phyloP scores from a whole-genome alignment of 2,113 vertebrate species.

The Orthonyx spaldingii region DNA sequence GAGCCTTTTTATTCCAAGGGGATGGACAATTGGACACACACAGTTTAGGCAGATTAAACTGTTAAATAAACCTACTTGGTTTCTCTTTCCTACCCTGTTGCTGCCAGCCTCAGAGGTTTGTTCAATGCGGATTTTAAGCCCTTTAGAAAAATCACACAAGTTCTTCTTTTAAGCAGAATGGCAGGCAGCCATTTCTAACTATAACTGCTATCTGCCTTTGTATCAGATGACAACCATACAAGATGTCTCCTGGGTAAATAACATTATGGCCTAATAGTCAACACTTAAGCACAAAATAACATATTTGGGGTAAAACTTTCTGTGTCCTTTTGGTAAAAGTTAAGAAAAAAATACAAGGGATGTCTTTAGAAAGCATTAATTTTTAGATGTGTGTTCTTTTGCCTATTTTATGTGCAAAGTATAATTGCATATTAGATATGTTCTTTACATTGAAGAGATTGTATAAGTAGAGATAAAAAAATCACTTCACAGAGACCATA shows the following conservation, averaged over 20 bases:
- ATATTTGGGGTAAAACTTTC: background rate
- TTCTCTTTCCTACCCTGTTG: background rate
- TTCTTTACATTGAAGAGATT: background rate
- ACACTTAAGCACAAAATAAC: conserved; percentile 8
- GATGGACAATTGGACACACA: background rate
- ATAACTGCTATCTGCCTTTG: conserved; percentile 14
- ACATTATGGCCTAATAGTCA: background rate
- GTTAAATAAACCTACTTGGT: conserved; percentile 45
- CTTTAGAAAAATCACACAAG: conserved; percentile 72
- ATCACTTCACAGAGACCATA: background rate
- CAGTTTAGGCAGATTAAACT: conserved; percentile 51
- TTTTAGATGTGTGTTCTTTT: background rate
- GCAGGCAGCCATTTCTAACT: conserved; percentile 70
- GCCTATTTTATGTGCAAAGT: background rate
- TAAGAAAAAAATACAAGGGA: background rate
- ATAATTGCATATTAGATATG: background rate
- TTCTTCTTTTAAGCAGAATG: conserved; percentile 71
- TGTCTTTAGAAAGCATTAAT: background rate
- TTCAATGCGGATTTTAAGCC: conserved; percentile 50
- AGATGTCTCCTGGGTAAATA: background rate
- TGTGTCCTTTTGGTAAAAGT: background rate
- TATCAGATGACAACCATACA: conserved; percentile 35
- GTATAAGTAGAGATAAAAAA: background rate
- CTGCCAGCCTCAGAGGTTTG: conserved; percentile 65
- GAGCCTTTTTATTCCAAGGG: background rate